These are phyloP conservation scores for Sibirionetta formosa DNA, from an alignment of 2,797 vertebrate genomes.

Conservation along the genomic window DNA sequence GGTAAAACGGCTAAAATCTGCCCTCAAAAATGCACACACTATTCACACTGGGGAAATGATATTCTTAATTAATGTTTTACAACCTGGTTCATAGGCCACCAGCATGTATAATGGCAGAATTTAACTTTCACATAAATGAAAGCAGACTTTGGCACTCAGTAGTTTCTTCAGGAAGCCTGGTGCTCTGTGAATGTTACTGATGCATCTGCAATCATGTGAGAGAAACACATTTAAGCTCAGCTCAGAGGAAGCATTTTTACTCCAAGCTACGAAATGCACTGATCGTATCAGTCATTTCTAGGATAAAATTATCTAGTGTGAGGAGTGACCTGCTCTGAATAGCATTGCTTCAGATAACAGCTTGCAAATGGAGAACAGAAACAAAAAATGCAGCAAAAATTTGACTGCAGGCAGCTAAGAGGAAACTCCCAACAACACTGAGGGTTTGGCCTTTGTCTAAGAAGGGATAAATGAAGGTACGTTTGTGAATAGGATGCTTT, in stretches of 20 bases:
- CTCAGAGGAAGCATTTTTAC: neutral
- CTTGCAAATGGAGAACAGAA: neutral
- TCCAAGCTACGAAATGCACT: neutral
- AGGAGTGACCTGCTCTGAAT: neutral
- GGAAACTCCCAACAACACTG: neutral
- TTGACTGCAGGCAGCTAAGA: neutral
- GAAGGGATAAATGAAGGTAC: neutral
- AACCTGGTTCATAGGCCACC: neutral
- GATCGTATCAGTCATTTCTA: neutral
- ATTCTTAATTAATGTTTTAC: slow-evolving; percentile 13
- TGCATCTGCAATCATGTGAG: neutral
- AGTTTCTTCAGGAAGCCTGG: neutral
- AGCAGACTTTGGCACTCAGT: neutral
- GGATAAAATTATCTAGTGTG: neutral
- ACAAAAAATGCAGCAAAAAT: neutral
- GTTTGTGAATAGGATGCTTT: neutral
- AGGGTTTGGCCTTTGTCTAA: neutral
- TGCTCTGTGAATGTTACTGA: neutral
- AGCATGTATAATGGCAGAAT: neutral
- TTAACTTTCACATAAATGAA: neutral
- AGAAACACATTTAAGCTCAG: neutral
- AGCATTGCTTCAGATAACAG: neutral
- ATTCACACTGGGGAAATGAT: neutral
- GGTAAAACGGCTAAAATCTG: neutral
- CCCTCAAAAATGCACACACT: neutral